These are phyloP conservation scores for Cebidichthys violaceus DNA, from an alignment of 2,113 vertebrate species.

Conservation along the genomic window DNA sequence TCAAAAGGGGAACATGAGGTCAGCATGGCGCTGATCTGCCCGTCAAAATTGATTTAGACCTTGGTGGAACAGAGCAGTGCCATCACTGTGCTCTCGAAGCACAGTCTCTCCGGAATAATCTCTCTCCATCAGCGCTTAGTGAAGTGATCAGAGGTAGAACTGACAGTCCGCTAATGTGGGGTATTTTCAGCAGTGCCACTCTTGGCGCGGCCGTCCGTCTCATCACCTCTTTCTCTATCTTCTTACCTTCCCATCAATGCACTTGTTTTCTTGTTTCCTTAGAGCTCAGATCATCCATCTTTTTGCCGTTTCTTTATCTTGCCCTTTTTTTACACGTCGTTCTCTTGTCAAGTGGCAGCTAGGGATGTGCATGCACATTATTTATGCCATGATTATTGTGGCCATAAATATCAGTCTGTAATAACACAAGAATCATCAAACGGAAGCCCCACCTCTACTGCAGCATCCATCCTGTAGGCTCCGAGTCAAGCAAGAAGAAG, in stretches of 20 bases:
- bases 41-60: constrained; percentile 69
- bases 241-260: constrained; percentile 9
- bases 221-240: constrained; percentile 27
- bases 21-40: constrained; percentile 60
- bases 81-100: constrained; percentile 36
- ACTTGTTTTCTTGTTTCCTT: constrained; percentile 4
- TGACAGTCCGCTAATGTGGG: constrained; percentile 69
- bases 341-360: not conserved
- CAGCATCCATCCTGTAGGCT: not conserved
- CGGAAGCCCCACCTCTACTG: not conserved
- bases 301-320: not conserved
- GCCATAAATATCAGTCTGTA: not conserved
- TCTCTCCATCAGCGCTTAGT: constrained; percentile 60
- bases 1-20: constrained; percentile 48
- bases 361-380: not conserved
- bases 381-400: not conserved
- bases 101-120: constrained; percentile 57
- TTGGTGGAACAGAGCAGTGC: constrained; percentile 54
- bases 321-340: not conserved
- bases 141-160: constrained; percentile 71
- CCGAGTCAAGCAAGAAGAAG: not conserved
- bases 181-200: constrained; percentile 50
- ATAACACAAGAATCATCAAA: not conserved
- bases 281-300: not conserved
- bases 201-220: constrained; percentile 27